Base-by-base conservation (phyloP, 1,140 invertebrate species). In the Aphelinus certus region DNA sequence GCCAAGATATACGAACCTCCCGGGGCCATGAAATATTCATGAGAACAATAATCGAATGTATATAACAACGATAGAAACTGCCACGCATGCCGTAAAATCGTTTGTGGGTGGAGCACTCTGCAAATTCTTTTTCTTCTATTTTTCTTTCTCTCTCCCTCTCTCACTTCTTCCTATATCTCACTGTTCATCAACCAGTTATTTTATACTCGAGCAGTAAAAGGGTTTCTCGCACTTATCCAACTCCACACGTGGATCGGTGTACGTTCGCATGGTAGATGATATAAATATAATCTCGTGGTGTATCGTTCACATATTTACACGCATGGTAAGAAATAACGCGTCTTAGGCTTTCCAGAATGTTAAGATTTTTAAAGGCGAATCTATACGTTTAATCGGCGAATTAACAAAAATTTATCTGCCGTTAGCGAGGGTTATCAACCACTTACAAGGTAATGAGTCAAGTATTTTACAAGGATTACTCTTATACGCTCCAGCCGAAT, bases 11-110 rank as follows among this genome's bases (percentile, higher is more conserved):
- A 67, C 60, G 60, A 57, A 70, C 73, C 66, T 70, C 47, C 60
- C 60, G 66, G 3, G 57, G 57, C 73, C 53, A 75, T 75, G 73
- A 75, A 75, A 75, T 75, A 75, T 75, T 75, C 73, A 75, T 75
- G 73, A 69, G 73, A 69, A 69, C 73, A 75, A 75, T 75, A 75
- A 75, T 75, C 73, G 73, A 75, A 75, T 75, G 73, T 75, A 75
- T 75, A 75, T 75, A 75, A 75, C 65, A 69, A 42, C 66, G 6
- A 74, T 66, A 74, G 72, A 62, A 74, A 68, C 65, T 62, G 72
- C 65, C 63, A 69, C 61, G 42, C 57, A 64, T 51, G 46, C 2
- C 51, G 7, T 69, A 75, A 69, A 69, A 57, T 69, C 66, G 66
- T 42, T 62, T 61, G 73, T 74, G 58, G 58, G 64, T 68, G 72